Evolutionary conservation across 2,888 invertebrate species (phyloP), one percentile per base, ranked within the genome.

Genomic region (Catocala nupta): DNA sequence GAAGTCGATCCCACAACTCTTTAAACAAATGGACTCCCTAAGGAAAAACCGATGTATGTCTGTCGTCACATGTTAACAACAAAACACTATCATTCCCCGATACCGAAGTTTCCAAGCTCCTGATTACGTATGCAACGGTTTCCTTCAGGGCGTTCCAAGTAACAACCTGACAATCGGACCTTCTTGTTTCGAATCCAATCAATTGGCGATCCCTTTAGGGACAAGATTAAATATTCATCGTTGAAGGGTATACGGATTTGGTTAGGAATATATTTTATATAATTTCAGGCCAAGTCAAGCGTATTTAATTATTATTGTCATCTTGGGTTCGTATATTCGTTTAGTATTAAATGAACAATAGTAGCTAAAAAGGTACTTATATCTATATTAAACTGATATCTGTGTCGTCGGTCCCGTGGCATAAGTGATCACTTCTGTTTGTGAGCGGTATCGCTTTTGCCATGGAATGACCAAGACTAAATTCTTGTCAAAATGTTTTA

Each of bases 121-220:
- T 54, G 44, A 78, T 81, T 77, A 79, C 64, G 71, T 77, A 81
- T 80, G 73, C 81, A 77, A 60, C 55, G 43, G 59, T 57, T 70
- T 55, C 63, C 59, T 63, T 42, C 36, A 42, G 50, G 58, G 59
- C 64, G 52, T 61, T 59, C 43, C 53, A 44, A 55, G 72, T 70
- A 73, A 68, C 66, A 70, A 65, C 48, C 70, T 70, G 71, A 77
- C 77, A 81, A 80, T 75, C 55, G 65, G 47, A 69, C 70, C 71
- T 67, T 70, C 76, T 73, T 75, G 77, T 80, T 81, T 78, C 70
- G 70, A 65, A 81, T 78, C 68, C 73, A 78, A 83, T 83, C 81
- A 81, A 77, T 77, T 73, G 63, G 34, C 42, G 39, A 62, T 59
- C 70, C 68, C 70, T 68, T 62, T 65, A 67, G 55, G 61, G 55